phyloP scores from a whole-genome alignment of 2,113 vertebrate species.

The Grammomys surdaster region DNA sequence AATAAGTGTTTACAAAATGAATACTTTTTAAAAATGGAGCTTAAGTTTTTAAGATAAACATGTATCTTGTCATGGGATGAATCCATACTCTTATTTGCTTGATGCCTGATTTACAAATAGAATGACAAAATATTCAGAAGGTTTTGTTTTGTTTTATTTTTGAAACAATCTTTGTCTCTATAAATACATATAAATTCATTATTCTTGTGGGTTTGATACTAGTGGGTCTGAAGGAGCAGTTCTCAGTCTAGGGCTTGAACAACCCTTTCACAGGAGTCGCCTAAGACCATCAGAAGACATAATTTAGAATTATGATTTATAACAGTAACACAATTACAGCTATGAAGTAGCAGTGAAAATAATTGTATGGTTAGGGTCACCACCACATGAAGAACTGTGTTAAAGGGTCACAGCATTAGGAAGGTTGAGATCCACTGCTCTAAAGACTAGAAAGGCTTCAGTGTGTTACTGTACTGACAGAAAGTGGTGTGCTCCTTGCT shows the following conservation, averaged over 20 bases:
- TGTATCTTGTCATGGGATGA: not conserved
- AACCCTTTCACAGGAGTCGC: not conserved
- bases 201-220: constrained; percentile 20
- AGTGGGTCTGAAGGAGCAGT: not conserved
- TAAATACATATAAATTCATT: not conserved
- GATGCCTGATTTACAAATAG: not conserved
- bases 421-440: not conserved
- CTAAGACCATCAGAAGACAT: not conserved
- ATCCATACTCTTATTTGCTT: not conserved
- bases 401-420: not conserved
- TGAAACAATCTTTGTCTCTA: not conserved
- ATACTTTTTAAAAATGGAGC: not conserved
- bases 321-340: not conserved
- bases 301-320: not conserved
- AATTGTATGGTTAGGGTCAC: not conserved
- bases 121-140: not conserved
- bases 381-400: not conserved
- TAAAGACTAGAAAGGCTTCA: constrained; percentile 32
- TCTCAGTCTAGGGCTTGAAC: not conserved
- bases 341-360: not conserved
- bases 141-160: constrained; percentile 43
- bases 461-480: not conserved
- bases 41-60: not conserved
- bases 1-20: constrained; percentile 32
- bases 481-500: not conserved